Conservation (phyloP, 64 coral and sea anemone genomes). For the Montipora foliosa region DNA sequence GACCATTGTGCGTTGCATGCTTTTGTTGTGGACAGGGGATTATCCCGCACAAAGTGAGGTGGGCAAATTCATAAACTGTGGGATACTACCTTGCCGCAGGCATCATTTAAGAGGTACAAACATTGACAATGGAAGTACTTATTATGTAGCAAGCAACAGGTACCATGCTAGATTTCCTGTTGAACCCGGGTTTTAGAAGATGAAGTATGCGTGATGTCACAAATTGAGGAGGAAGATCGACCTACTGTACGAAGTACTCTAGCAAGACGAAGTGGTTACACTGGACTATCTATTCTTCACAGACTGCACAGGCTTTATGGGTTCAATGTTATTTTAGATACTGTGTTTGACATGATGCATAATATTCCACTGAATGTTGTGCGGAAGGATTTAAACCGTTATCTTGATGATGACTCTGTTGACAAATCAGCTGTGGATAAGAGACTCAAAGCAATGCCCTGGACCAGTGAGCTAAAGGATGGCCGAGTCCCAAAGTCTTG, state of each 20-base stretch:
- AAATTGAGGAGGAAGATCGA: slow-evolving; percentile 10
- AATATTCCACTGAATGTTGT: no score
- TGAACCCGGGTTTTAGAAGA: background rate
- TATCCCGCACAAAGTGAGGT: slow-evolving; percentile 12
- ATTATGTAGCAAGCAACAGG: slow-evolving; percentile 21
- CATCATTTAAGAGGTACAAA: background rate
- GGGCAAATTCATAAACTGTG: slow-evolving; percentile 34
- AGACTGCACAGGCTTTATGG: slow-evolving; percentile 18
- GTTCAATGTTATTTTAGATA: slow-evolving; percentile 21
- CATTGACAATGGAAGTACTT: slow-evolving; percentile 7
- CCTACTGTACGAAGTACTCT: slow-evolving; percentile 6
- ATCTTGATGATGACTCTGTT: no score
- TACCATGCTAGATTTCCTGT: slow-evolving; percentile 35
- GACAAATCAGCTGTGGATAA: no score
- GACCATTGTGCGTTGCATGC: background rate
- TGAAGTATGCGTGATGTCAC: background rate
- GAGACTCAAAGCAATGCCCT: no score
- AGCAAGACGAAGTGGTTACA: slow-evolving; percentile 10
- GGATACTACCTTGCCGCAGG: background rate
- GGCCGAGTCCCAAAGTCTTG: no score
- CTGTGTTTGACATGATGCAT: no score
- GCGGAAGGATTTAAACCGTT: no score
- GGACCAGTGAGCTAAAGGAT: no score
- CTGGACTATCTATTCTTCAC: slow-evolving; percentile 1
- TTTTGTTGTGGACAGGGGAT: background rate